Percentiles rank a stretch among this genome's conserved stretches.
Evolutionary conservation across 1,140 invertebrate genomes (phyloP).

Genomic region (Orius insidiosus): DNA sequence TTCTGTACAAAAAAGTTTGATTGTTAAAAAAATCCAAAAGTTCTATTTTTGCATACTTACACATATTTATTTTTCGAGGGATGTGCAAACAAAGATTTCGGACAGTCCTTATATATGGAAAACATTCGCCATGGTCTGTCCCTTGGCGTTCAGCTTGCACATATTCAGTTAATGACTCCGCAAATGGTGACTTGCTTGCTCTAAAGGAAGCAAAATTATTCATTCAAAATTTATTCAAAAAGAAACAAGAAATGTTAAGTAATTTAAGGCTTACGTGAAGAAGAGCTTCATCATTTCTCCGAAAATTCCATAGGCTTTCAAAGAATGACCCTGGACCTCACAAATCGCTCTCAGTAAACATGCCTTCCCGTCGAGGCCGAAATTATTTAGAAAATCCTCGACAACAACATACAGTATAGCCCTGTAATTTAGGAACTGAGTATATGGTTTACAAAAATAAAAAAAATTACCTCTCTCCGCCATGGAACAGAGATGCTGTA

Average conservation of each 20-base stretch:
- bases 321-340: conserved; percentile 55
- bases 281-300: conserved; percentile 65
- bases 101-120: conserved; percentile 62
- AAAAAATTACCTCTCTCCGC: conserved; percentile 45
- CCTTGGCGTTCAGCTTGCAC: conserved; percentile 61
- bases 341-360: conserved; percentile 68
- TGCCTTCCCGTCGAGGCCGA: conserved; percentile 61
- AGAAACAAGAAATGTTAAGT: background rate
- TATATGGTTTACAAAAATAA: too few relatives aligned
- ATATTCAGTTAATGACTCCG: conserved; percentile 50
- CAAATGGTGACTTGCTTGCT: conserved; percentile 61
- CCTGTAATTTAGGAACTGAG: conserved; percentile 22
- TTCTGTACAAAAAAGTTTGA: too few relatives aligned
- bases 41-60: conserved; percentile 11
- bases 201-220: conserved; percentile 28
- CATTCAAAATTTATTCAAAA: background rate
- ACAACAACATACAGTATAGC: conserved; percentile 53
- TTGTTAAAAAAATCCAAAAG: too few relatives aligned
- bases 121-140: conserved; percentile 55
- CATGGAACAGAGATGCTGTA: conserved; percentile 34
- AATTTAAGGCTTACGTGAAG: conserved; percentile 44
- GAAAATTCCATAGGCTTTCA: conserved; percentile 56
- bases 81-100: conserved; percentile 57
- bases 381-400: conserved; percentile 55
- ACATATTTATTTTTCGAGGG: conserved; percentile 23